Percentiles rank a stretch among this genome's conserved stretches.
Conservation (phyloP, 2,113 vertebrate species). For the Mesitornis unicolor region DNA sequence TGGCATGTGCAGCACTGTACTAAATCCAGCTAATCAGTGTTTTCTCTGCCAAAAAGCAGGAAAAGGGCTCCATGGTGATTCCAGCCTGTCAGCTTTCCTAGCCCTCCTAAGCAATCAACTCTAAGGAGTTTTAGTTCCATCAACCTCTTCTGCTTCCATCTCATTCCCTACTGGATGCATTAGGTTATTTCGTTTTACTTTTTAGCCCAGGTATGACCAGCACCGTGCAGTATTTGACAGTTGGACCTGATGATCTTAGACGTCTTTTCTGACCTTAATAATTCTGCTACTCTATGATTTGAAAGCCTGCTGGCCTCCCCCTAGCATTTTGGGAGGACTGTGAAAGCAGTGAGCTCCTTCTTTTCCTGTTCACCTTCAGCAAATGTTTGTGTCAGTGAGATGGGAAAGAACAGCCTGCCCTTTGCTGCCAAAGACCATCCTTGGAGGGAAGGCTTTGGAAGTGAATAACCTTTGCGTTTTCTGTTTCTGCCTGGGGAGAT, state of each 20-base stretch:
- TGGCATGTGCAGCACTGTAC: background rate
- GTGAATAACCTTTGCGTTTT: background rate
- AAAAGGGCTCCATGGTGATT: background rate
- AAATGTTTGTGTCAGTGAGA: background rate
- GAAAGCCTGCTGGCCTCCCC: background rate
- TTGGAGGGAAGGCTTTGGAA: background rate
- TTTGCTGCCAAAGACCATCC: background rate
- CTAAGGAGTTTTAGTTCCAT: background rate
- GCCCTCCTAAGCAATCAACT: background rate
- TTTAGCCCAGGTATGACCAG: background rate
- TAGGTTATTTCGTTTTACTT: background rate
- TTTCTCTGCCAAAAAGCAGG: background rate
- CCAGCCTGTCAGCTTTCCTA: background rate
- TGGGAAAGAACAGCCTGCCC: background rate
- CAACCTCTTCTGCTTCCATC: background rate
- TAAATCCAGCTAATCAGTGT: background rate
- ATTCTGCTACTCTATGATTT: too few relatives aligned
- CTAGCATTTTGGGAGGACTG: background rate
- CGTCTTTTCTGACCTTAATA: too few relatives aligned
- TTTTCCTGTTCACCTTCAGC: background rate
- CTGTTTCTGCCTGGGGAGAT: background rate
- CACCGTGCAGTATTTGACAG: too few relatives aligned
- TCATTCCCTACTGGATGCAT: background rate
- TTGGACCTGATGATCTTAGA: too few relatives aligned
- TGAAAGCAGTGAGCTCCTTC: background rate